These are phyloP conservation scores for Eupithecia exiguata DNA, from an alignment of 2,888 invertebrate species.

Conservation along the genomic window DNA sequence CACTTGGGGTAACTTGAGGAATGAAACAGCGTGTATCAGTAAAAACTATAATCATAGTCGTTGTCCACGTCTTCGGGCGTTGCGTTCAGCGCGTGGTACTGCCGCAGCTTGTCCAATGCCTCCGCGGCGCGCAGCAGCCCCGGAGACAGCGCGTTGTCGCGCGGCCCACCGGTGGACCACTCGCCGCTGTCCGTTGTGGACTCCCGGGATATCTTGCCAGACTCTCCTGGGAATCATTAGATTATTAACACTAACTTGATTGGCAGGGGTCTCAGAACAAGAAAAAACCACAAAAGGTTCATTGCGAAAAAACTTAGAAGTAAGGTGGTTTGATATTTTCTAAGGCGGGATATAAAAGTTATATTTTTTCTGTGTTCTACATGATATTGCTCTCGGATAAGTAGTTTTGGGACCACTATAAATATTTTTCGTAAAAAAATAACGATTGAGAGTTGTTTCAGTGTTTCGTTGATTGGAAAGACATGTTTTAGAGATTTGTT, in stretches of 20 bases:
- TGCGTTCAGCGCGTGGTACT: slow-evolving; percentile 68
- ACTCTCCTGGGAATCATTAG: slow-evolving; percentile 55
- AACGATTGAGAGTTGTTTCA: too few relatives aligned
- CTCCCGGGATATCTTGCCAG: slow-evolving; percentile 64
- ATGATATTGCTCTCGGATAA: too few relatives aligned
- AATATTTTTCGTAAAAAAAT: too few relatives aligned
- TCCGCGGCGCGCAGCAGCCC: slow-evolving; percentile 57
- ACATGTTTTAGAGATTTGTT: too few relatives aligned
- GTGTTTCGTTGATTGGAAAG: too few relatives aligned
- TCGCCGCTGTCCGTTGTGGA: slow-evolving; percentile 60
- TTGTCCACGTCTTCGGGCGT: slow-evolving; percentile 63
- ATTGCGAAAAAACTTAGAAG: too few relatives aligned
- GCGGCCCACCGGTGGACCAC: slow-evolving; percentile 55
- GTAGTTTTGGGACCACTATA: too few relatives aligned
- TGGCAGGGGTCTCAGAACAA: not conserved
- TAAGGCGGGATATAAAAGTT: too few relatives aligned
- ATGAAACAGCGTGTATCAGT: slow-evolving; percentile 48
- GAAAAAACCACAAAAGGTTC: too few relatives aligned
- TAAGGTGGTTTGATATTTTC: too few relatives aligned
- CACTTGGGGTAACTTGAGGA: too few relatives aligned
- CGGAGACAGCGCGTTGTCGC: slow-evolving; percentile 52
- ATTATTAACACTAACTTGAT: not conserved
- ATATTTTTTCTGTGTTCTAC: too few relatives aligned
- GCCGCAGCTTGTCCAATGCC: slow-evolving; percentile 67
- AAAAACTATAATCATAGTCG: slow-evolving; percentile 73